These are phyloP conservation scores for Argya squamiceps DNA, from an alignment of 2,797 vertebrate species.

Conservation along the genomic window DNA sequence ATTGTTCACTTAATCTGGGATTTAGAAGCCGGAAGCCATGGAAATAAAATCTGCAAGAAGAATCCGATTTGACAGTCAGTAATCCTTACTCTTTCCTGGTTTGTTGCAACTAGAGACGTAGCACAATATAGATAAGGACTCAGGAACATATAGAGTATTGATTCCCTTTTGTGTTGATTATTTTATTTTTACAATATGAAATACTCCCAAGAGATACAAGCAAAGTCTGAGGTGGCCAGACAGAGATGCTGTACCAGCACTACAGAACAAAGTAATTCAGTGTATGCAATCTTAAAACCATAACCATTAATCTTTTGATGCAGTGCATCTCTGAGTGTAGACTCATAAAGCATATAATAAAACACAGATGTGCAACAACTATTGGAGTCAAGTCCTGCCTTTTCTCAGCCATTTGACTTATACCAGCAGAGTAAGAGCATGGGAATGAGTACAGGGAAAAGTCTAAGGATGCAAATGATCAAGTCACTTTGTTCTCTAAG, in stretches of 20 bases:
- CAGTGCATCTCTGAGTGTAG: constrained; percentile 5
- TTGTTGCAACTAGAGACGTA: background rate
- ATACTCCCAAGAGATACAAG: constrained; percentile 6
- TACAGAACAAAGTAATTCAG: constrained; percentile 29
- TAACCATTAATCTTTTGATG: constrained; percentile 59
- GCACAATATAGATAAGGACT: background rate
- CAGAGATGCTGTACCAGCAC: constrained; percentile 13
- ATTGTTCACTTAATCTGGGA: background rate
- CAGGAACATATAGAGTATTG: background rate
- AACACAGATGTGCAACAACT: constrained; percentile 29
- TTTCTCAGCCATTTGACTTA: constrained; percentile 1
- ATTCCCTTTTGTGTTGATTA: constrained; percentile 12
- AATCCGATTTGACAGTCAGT: background rate
- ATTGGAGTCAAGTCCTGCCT: background rate
- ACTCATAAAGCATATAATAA: constrained; percentile 39
- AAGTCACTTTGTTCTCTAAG: background rate
- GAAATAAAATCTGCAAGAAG: background rate
- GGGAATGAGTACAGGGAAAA: background rate
- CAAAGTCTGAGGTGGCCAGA: constrained; percentile 22
- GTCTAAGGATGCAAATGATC: background rate
- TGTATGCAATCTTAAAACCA: constrained; percentile 44
- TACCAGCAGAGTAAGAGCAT: background rate
- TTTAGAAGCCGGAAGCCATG: background rate
- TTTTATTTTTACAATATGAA: constrained; percentile 42
- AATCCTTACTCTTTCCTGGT: background rate